A percentile compares a stretch with the other conserved stretches of the same genome.
Conservation (phyloP, 1,140 invertebrate species). For the Lucilia cuprina region DNA sequence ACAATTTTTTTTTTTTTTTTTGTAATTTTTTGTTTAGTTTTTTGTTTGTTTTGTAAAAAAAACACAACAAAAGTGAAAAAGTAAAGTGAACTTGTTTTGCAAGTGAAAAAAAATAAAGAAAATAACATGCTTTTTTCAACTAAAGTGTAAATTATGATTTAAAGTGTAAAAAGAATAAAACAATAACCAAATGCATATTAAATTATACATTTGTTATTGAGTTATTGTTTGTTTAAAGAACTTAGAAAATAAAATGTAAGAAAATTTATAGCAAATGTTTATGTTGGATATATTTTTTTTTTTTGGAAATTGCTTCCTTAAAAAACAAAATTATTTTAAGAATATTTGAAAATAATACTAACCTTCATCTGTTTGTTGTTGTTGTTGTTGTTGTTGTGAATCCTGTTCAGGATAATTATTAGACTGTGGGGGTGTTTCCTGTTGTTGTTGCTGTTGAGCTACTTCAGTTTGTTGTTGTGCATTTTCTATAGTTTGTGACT, state of each 20-base stretch:
- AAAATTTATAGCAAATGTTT: no score
- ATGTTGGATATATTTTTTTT: no score
- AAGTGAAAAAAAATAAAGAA: no score
- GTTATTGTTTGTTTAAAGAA: no score
- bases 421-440: not conserved
- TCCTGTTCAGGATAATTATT: not conserved
- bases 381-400: not conserved
- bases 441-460: constrained; percentile 31
- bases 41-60: no score
- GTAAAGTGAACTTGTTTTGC: not conserved
- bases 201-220: not conserved
- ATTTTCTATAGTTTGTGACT: not conserved
- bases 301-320: not conserved
- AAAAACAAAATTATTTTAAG: not conserved
- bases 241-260: no score
- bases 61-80: constrained; percentile 1
- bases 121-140: not conserved
- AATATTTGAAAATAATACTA: not conserved
- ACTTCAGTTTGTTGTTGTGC: constrained; percentile 31
- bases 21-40: no score
- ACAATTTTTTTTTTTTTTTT: not conserved
- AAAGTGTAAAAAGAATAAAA: not conserved
- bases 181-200: not conserved
- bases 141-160: not conserved
- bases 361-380: constrained; percentile 11